phyloP scores from a whole-genome alignment of 2,113 vertebrate species.

The Morphnarchus princeps region DNA sequence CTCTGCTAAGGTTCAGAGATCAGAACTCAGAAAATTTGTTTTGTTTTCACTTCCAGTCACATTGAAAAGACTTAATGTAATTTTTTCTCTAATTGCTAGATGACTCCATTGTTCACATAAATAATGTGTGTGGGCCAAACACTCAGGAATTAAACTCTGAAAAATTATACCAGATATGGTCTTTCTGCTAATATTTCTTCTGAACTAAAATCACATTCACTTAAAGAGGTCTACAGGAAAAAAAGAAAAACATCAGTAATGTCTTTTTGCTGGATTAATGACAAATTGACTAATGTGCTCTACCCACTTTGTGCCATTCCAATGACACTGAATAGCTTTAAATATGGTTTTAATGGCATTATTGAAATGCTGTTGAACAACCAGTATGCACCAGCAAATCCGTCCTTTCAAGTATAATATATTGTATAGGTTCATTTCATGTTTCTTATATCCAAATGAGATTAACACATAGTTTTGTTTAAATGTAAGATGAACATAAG shows the following conservation, averaged over 20 bases:
- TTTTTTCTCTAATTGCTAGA: neutral
- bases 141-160: neutral
- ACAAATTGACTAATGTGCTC: slow-evolving; percentile 34
- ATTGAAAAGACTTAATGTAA: neutral
- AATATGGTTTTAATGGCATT: slow-evolving; percentile 42
- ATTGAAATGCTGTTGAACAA: slow-evolving; percentile 25
- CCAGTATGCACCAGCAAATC: neutral
- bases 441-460: slow-evolving; percentile 1
- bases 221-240: neutral
- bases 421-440: slow-evolving; percentile 22
- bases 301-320: slow-evolving; percentile 1
- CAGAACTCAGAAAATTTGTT: neutral
- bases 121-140: neutral
- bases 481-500: neutral
- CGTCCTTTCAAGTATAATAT: neutral
- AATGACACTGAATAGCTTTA: slow-evolving; percentile 19
- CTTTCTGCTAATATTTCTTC: neutral
- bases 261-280: slow-evolving; percentile 27
- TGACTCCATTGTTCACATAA: neutral
- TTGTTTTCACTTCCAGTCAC: slow-evolving; percentile 12
- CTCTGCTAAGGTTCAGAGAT: slow-evolving; percentile 37
- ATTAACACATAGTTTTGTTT: slow-evolving; percentile 35
- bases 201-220: neutral
- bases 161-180: neutral
- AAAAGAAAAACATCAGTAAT: neutral